A percentile compares a stretch with the other conserved stretches of the same genome.
Evolutionary conservation across 2,888 invertebrate genomes (phyloP).

Genomic region (Hirtodrosophila alboralis): DNA sequence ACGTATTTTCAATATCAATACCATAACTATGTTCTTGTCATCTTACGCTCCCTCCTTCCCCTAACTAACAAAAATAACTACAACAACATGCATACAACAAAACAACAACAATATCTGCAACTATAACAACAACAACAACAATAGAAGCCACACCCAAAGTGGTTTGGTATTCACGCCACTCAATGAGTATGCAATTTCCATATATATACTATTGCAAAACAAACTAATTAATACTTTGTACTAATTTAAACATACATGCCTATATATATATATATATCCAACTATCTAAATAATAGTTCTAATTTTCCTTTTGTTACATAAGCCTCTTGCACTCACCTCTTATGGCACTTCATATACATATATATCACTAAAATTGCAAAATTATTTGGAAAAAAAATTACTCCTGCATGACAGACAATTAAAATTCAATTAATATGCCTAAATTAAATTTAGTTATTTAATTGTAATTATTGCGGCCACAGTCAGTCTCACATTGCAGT

Average conservation of each 20-base stretch:
- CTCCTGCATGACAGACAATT: constrained; percentile 64
- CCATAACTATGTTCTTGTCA: constrained; percentile 54
- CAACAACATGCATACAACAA: constrained; percentile 30
- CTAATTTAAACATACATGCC: constrained; percentile 27
- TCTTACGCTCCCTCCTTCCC: constrained; percentile 26
- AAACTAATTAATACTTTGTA: constrained; percentile 36
- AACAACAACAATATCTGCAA: constrained; percentile 43
- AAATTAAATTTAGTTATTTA: constrained; percentile 66
- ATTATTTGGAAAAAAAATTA: constrained; percentile 50
- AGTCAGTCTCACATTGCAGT: constrained; percentile 28
- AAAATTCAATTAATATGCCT: constrained; percentile 66
- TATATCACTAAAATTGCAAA: too few species aligned
- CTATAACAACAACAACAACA: constrained; percentile 50
- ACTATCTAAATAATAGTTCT: constrained; percentile 5
- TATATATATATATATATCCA: constrained; percentile 21
- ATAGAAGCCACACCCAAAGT: constrained; percentile 78
- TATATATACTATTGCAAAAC: constrained; percentile 17
- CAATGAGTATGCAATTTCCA: constrained; percentile 82
- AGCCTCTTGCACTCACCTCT: constrained; percentile 13
- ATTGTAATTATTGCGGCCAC: constrained; percentile 44
- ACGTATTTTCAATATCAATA: constrained; percentile 38
- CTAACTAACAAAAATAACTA: constrained; percentile 8
- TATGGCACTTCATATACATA: constrained; percentile 47
- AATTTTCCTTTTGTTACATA: constrained; percentile 17
- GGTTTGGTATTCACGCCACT: constrained; percentile 84